Percentiles rank a stretch among this genome's conserved stretches.
These are phyloP conservation scores for Papilio dardanus DNA, from an alignment of 1,140 invertebrate genomes.

Conservation along the genomic window DNA sequence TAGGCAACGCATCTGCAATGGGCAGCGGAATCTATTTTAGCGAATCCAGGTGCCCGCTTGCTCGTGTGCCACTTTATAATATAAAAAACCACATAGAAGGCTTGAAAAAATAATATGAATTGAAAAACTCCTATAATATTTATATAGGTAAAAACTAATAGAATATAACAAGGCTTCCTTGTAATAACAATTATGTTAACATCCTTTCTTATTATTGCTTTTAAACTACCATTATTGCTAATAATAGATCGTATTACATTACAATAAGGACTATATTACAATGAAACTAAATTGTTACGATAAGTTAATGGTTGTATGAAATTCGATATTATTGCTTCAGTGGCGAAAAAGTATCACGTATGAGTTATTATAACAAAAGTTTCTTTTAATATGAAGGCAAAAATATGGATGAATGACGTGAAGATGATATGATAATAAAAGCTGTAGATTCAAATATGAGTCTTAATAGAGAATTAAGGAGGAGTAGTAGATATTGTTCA, in stretches of 20 bases:
- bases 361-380: not conserved
- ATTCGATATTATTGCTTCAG: not conserved
- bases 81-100: too few relatives aligned
- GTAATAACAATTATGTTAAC: conserved; percentile 23
- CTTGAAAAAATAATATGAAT: not conserved
- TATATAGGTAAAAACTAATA: conserved; percentile 5
- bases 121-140: not conserved
- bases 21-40: too few relatives aligned
- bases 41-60: too few relatives aligned
- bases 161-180: conserved; percentile 7
- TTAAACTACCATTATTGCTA: not conserved
- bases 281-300: not conserved
- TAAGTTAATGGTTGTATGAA: conserved; percentile 6
- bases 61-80: too few relatives aligned
- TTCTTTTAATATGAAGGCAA: too few relatives aligned
- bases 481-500: too few relatives aligned
- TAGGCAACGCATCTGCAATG: too few relatives aligned
- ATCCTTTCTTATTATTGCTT: conserved; percentile 5
- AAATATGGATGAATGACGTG: too few relatives aligned
- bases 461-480: too few relatives aligned
- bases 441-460: too few relatives aligned
- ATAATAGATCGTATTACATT: not conserved
- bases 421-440: too few relatives aligned
- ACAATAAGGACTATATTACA: not conserved
- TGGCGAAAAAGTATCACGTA: not conserved